These are phyloP conservation scores for Cryptomyrus ogoouensis DNA, from an alignment of 2,113 vertebrate genomes.

Conservation along the genomic window DNA sequence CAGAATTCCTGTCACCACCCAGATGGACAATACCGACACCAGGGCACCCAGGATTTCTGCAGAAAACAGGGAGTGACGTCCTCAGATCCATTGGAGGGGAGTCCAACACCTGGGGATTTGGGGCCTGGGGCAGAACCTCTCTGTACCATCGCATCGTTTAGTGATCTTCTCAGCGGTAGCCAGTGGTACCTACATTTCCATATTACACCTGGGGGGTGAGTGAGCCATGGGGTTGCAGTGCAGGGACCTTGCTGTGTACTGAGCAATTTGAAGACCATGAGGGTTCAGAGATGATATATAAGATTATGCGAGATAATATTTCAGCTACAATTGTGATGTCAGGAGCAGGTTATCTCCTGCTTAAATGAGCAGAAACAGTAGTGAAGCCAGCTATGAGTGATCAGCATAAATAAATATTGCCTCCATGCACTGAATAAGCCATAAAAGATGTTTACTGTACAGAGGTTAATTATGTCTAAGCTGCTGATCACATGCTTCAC, in stretches of 20 bases:
- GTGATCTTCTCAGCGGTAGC: not conserved
- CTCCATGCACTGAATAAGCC: not conserved
- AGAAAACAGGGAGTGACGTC: not conserved
- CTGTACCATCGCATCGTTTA: not conserved
- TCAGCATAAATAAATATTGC: not conserved
- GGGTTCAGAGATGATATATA: not conserved
- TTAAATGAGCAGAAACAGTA: not conserved
- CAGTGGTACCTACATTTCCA: not conserved
- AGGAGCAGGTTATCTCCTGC: not conserved
- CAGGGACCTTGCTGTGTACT: not conserved
- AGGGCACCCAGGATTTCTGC: slow-evolving; percentile 86
- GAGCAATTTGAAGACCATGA: not conserved
- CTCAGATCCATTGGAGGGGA: not conserved
- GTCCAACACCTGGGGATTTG: not conserved
- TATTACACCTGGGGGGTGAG: not conserved
- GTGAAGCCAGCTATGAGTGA: not conserved
- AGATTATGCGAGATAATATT: not conserved
- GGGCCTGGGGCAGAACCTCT: not conserved
- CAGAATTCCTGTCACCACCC: slow-evolving; percentile 83
- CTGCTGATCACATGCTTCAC: not conserved
- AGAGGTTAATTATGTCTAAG: not conserved
- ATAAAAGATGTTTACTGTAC: not conserved
- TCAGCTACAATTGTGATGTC: not conserved
- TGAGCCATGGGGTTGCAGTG: not conserved
- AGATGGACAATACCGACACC: slow-evolving; percentile 87